Conservation (phyloP, 2,797 vertebrate genomes). For the Microtus agrestis region DNA sequence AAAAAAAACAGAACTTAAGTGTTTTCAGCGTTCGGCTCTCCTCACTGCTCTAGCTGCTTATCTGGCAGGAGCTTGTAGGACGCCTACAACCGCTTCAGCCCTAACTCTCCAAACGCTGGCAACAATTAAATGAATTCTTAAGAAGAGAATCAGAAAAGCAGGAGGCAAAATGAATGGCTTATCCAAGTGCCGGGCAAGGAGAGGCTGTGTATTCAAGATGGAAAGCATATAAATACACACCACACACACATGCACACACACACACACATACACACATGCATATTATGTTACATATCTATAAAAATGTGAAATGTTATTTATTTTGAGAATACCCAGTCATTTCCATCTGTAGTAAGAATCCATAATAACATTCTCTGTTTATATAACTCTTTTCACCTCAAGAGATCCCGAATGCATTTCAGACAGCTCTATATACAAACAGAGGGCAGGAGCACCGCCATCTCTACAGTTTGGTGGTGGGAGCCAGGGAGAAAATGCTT, state of each 20-base stretch:
- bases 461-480: conserved; percentile 50
- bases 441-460: conserved; percentile 81
- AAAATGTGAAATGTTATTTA: conserved; percentile 86
- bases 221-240: conserved; percentile 83
- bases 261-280: conserved; percentile 75
- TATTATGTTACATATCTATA: conserved; percentile 86
- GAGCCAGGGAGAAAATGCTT: conserved; percentile 28
- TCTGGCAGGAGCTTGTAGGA: conserved; percentile 68
- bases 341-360: conserved; percentile 86
- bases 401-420: conserved; percentile 83
- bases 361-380: conserved; percentile 86
- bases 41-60: conserved; percentile 73
- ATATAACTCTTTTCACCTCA: conserved; percentile 86
- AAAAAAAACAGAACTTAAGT: conserved; percentile 74
- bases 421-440: conserved; percentile 83
- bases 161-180: conserved; percentile 84
- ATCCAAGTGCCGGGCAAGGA: conserved; percentile 82
- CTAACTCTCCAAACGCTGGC: conserved; percentile 83
- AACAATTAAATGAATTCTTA: conserved; percentile 86
- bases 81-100: conserved; percentile 77
- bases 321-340: conserved; percentile 86
- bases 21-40: conserved; percentile 76
- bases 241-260: not conserved
- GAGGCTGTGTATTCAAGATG: conserved; percentile 84
- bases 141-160: conserved; percentile 84